A percentile compares a stretch with the other conserved stretches of the same genome.
These are phyloP conservation scores for Pteria penguin DNA, from an alignment of 2,888 invertebrate species.

Conservation along the genomic window DNA sequence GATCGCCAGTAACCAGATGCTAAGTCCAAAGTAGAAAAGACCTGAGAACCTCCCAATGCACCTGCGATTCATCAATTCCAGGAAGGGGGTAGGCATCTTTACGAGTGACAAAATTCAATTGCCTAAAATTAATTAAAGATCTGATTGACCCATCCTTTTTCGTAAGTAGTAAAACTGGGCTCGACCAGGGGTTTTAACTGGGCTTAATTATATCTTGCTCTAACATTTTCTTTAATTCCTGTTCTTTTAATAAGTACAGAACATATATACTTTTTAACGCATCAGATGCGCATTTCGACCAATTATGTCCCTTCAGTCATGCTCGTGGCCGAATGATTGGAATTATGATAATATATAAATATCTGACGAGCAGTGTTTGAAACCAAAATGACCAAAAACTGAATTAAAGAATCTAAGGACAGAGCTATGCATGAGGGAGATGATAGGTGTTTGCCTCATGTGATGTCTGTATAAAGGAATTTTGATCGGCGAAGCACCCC, in stretches of 20 bases:
- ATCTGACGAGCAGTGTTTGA: no score
- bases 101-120: not conserved
- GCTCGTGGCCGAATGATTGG: no score
- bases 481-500: not conserved
- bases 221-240: conserved; percentile 21
- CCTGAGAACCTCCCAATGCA: not conserved
- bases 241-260: no score
- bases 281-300: no score
- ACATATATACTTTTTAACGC: no score
- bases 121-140: conserved; percentile 1
- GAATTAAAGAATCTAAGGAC: no score
- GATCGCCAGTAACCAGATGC: not conserved
- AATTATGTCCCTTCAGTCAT: no score
- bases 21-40: not conserved
- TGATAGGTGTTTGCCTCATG: not conserved
- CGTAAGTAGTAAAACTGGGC: conserved; percentile 15
- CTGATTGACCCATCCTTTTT: conserved; percentile 16
- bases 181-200: conserved; percentile 14
- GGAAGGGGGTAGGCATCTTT: conserved; percentile 8
- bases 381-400: no score
- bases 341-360: no score
- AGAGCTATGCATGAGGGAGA: no score
- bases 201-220: conserved; percentile 1
- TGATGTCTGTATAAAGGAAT: not conserved
- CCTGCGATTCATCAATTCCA: not conserved